Evolutionary conservation across 2,888 invertebrate genomes (phyloP), one percentile per base, ranked within the genome.

Genomic region (Hemistola chrysoprasaria): DNA sequence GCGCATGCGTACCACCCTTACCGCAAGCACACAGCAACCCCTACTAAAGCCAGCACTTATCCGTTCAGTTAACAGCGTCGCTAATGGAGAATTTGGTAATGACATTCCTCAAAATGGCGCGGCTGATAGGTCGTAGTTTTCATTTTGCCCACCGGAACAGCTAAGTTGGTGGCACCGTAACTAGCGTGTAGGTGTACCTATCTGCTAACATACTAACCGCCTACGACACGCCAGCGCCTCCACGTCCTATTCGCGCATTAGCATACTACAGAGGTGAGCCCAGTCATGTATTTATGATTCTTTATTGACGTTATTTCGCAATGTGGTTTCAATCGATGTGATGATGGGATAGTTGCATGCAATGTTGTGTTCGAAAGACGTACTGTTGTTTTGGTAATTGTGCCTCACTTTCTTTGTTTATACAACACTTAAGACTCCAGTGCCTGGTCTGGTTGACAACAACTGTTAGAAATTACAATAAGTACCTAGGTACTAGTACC

Each of bases 1-100:
- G 63, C 84, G 85, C 84, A 66, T 74, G 86, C 85, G 83, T 65
- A 46, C 66, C 55, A 16, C 40, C 43, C 67, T 57, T 60, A 56
- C 65, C 62, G 63, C 56, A 51, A 51, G 31, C 26, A 22, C 38
- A 58, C 60, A 62, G 59, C 57, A 58, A 63, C 59, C 65, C 54
- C 56, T 51, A 50, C 59, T 58, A 58, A 63, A 59, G 62, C 63
- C 56, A 63, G 62, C 61, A 65, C 50, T n/a, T n/a, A n/a, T n/a
- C n/a, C n/a, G n/a, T n/a, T n/a, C n/a, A n/a, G n/a, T n/a, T n/a
- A n/a, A n/a, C n/a, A n/a, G n/a, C n/a, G n/a, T n/a, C n/a, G n/a
- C n/a, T n/a, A n/a, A n/a, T n/a, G n/a, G n/a, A n/a, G n/a, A n/a
- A n/a, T n/a, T n/a, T n/a, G n/a, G n/a, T n/a, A n/a, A n/a, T n/a